These are phyloP conservation scores for Herpailurus yagouaroundi DNA, from an alignment of 2,113 vertebrate genomes.

Conservation along the genomic window DNA sequence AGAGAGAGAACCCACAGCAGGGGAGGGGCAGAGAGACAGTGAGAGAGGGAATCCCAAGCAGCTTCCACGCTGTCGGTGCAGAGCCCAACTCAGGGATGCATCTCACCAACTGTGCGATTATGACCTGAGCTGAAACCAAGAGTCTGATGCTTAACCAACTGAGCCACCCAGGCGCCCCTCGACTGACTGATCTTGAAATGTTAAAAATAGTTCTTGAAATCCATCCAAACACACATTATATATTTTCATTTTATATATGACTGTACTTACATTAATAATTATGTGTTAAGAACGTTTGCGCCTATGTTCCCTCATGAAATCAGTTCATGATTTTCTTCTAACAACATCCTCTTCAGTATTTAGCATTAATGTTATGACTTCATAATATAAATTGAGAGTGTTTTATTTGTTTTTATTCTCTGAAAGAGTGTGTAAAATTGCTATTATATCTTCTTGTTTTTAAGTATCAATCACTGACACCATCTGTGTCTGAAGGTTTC, in stretches of 20 bases:
- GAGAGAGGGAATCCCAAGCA: too few species aligned
- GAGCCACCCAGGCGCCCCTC: not conserved
- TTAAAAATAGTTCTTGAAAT: not conserved
- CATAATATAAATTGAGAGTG: not conserved
- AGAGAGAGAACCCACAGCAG: too few species aligned
- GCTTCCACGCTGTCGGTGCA: too few species aligned
- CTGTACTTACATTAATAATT: not conserved
- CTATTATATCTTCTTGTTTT: conserved; percentile 32
- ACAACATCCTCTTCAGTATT: not conserved
- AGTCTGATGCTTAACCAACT: too few species aligned
- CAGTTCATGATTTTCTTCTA: not conserved
- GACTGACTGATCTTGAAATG: not conserved
- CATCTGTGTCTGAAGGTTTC: conserved; percentile 12
- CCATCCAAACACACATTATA: not conserved
- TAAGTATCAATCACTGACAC: not conserved
- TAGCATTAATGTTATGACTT: not conserved
- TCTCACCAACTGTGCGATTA: too few species aligned
- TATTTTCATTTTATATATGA: not conserved
- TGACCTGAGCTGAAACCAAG: too few species aligned
- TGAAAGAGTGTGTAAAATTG: not conserved
- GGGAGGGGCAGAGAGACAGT: too few species aligned
- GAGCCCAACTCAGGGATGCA: too few species aligned
- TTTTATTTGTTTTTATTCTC: not conserved
- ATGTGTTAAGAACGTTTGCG: not conserved
- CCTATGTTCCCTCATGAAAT: not conserved